Evolutionary conservation across 1,140 invertebrate genomes (phyloP).

Genomic region (Bombus superbus): DNA sequence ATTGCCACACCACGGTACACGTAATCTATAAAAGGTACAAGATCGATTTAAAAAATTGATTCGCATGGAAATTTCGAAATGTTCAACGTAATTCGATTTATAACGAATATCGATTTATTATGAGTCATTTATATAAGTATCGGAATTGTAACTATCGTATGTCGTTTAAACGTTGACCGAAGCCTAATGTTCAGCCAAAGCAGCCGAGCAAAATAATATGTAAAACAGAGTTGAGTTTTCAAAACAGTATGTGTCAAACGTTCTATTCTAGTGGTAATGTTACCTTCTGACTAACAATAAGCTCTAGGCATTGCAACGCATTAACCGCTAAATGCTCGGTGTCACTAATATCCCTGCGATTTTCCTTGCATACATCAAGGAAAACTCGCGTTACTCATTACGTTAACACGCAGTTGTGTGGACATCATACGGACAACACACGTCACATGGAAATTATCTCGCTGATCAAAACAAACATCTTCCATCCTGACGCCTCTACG

Average conservation of each 20-base stretch:
- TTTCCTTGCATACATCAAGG: conserved; percentile 48
- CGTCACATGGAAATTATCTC: not conserved
- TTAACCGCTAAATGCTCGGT: conserved; percentile 37
- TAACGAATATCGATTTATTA: not conserved
- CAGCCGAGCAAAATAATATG: not conserved
- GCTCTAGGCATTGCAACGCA: conserved; percentile 38
- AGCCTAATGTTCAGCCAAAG: no score
- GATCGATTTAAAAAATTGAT: not conserved
- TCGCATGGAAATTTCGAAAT: not conserved
- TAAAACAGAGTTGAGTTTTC: not conserved
- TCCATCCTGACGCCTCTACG: not conserved
- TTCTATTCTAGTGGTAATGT: not conserved
- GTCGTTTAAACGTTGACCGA: not conserved
- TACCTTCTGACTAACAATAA: conserved; percentile 20
- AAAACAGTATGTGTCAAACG: not conserved
- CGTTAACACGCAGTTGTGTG: conserved; percentile 42
- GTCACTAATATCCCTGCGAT: conserved; percentile 41
- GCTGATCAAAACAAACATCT: conserved; percentile 42
- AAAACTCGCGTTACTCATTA: conserved; percentile 45
- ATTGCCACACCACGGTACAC: no score
- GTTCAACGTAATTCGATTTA: not conserved
- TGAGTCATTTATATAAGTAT: no score
- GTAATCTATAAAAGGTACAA: no score
- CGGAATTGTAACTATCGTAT: not conserved
- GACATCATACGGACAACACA: not conserved